phyloP scores from a whole-genome alignment of 2,797 vertebrate genomes.

The Sebastes taczanowskii region DNA sequence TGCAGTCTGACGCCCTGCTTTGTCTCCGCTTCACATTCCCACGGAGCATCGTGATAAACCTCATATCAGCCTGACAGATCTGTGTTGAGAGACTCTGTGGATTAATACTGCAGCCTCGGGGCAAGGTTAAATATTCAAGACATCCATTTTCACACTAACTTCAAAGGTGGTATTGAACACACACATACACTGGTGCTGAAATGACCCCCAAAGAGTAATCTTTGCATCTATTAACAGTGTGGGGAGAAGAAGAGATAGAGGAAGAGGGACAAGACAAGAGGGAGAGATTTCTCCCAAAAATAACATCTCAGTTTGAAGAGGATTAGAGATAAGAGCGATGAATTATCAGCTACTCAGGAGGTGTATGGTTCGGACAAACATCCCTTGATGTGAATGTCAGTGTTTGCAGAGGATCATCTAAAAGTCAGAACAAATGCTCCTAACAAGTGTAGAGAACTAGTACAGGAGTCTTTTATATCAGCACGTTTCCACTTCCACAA shows the following conservation, averaged over 20 bases:
- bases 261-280: not conserved
- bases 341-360: not conserved
- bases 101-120: slow-evolving; percentile 49
- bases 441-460: not conserved
- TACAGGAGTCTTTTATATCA: not conserved
- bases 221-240: not conserved
- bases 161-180: slow-evolving; percentile 29
- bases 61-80: slow-evolving; percentile 27
- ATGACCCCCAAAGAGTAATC: not conserved
- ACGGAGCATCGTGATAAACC: not conserved
- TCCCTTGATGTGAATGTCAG: not conserved
- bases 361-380: not conserved
- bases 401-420: not conserved
- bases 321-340: not conserved
- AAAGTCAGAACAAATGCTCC: not conserved
- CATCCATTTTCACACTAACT: slow-evolving; percentile 56
- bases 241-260: not conserved
- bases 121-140: slow-evolving; percentile 65
- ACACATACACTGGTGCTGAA: not conserved
- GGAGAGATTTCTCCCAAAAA: not conserved
- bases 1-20: not conserved
- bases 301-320: not conserved
- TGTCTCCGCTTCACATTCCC: not conserved
- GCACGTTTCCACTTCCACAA: not conserved
- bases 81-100: slow-evolving; percentile 16